Evolutionary conservation across 2,113 vertebrate species (phyloP).

Genomic region (Chaetorhynchus papuensis): DNA sequence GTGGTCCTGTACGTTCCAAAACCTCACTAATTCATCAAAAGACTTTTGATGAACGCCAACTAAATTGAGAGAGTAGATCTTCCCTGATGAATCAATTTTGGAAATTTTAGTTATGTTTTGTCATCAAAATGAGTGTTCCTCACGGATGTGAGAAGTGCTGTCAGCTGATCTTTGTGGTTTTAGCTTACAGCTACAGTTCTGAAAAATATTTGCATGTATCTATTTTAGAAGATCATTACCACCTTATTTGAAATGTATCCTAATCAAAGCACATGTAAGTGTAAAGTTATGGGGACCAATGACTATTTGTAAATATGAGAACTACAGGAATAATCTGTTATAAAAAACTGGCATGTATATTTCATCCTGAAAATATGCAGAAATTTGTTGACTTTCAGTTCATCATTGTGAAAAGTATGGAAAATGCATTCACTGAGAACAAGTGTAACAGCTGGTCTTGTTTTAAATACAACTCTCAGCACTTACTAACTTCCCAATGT

Average conservation of each 20-base stretch:
- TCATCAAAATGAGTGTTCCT: conserved; percentile 41
- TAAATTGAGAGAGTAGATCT: not conserved
- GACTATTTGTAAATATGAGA: not conserved
- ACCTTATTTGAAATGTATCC: conserved; percentile 17
- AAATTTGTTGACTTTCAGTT: not conserved
- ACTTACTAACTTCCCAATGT: not conserved
- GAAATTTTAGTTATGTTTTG: conserved; percentile 46
- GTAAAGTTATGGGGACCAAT: not conserved
- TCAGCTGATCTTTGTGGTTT: conserved; percentile 38
- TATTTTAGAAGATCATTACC: conserved; percentile 48
- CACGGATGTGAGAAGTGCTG: conserved; percentile 42
- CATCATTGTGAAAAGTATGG: not conserved
- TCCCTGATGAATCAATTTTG: conserved; percentile 27
- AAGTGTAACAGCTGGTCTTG: not conserved
- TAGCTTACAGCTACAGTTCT: conserved; percentile 31
- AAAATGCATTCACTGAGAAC: not conserved
- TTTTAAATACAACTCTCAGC: conserved; percentile 1
- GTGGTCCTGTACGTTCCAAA: not conserved
- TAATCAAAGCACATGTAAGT: not conserved
- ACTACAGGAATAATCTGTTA: not conserved
- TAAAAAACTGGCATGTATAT: not conserved
- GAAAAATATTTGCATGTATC: conserved; percentile 21
- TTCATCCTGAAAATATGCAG: not conserved
- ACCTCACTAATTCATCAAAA: conserved; percentile 19
- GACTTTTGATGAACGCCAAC: not conserved